These are phyloP conservation scores for Stegana nigrithorax DNA, from an alignment of 2,888 invertebrate species.

Conservation along the genomic window DNA sequence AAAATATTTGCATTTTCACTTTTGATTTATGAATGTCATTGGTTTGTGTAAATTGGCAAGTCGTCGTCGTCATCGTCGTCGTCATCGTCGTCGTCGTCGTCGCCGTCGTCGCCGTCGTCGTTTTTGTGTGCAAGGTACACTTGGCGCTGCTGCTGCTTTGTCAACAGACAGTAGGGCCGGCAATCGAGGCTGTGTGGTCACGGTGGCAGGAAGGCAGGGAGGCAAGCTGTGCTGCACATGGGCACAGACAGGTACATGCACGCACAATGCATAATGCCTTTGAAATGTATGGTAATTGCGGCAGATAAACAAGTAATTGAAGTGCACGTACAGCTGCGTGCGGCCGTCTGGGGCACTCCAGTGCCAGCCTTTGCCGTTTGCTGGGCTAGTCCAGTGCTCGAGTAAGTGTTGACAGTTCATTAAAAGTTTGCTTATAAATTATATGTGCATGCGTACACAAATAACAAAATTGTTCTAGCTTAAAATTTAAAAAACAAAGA, in stretches of 20 bases:
- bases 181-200: too few species aligned
- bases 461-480: too few species aligned
- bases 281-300: slow-evolving; percentile 59
- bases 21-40: slow-evolving; percentile 61
- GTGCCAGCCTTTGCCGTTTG: slow-evolving; percentile 30
- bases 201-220: too few species aligned
- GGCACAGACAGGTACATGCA: not conserved
- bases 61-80: too few species aligned
- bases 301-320: slow-evolving; percentile 59
- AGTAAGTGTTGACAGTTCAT: slow-evolving; percentile 6
- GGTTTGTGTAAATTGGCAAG: slow-evolving; percentile 58
- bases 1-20: slow-evolving; percentile 61
- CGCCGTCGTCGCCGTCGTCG: too few species aligned
- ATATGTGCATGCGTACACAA: too few species aligned
- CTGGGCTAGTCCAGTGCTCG: not conserved
- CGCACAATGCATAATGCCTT: slow-evolving; percentile 39
- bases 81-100: too few species aligned
- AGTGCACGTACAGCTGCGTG: slow-evolving; percentile 47
- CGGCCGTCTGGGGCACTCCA: slow-evolving; percentile 26
- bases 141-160: too few species aligned
- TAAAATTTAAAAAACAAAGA: too few species aligned
- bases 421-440: not conserved
- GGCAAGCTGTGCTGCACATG: too few species aligned
- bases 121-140: too few species aligned
- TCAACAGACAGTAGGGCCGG: too few species aligned